These are phyloP conservation scores for Pseudomyrmex cubaensis DNA, from an alignment of 1,140 invertebrate genomes.

Conservation along the genomic window DNA sequence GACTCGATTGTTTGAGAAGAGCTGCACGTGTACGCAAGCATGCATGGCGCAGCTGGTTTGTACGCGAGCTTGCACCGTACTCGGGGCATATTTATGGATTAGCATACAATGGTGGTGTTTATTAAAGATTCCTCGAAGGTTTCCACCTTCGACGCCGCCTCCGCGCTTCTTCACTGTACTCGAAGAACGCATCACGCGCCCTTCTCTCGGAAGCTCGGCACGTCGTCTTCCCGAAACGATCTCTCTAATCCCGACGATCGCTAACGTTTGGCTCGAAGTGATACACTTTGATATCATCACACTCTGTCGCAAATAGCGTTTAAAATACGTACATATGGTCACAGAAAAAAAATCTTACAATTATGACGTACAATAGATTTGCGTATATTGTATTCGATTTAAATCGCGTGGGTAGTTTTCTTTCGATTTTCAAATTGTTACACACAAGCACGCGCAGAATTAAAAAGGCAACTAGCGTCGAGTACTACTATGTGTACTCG, in stretches of 20 bases:
- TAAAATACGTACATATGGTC: too few species aligned
- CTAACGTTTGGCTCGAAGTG: background rate
- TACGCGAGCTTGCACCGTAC: slow-evolving; percentile 74
- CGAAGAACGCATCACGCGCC: slow-evolving; percentile 53
- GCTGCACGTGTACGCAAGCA: slow-evolving; percentile 71
- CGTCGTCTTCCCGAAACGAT: slow-evolving; percentile 48
- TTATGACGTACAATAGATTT: too few species aligned
- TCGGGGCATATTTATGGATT: slow-evolving; percentile 75
- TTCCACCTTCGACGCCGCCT: slow-evolving; percentile 70
- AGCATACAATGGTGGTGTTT: slow-evolving; percentile 76
- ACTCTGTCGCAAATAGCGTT: background rate
- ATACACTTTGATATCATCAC: background rate
- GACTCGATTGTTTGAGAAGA: slow-evolving; percentile 67
- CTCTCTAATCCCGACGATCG: slow-evolving; percentile 18
- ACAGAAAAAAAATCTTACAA: too few species aligned
- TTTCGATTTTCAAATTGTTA: too few species aligned
- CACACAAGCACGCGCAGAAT: too few species aligned
- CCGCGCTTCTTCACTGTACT: slow-evolving; percentile 62
- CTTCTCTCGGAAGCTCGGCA: slow-evolving; percentile 53
- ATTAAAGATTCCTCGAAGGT: slow-evolving; percentile 76
- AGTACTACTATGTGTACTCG: too few species aligned
- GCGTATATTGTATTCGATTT: too few species aligned
- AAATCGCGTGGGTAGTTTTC: too few species aligned
- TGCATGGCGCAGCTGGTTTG: slow-evolving; percentile 71
- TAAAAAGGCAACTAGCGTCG: too few species aligned